Base-by-base conservation (phyloP, 2,797 vertebrate genomes). In the Esox masquinongy region DNA sequence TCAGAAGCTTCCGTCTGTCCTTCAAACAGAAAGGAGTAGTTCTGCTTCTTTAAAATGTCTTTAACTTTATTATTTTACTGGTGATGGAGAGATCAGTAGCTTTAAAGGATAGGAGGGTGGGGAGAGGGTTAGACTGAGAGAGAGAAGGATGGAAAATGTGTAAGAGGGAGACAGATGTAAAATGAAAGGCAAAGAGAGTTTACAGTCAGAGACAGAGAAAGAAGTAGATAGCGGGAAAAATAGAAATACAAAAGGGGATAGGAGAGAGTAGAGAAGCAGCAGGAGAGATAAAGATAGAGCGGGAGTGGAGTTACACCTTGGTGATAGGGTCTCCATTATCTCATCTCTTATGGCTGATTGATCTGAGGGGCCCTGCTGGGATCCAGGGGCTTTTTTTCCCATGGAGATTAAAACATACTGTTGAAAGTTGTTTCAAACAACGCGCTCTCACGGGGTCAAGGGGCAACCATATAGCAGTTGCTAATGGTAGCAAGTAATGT, bases 401-500 rank as follows among this genome's bases (percentile, higher is more conserved):
- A 91, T 92, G 89, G 88, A 94, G 93, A 93, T 94, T 94, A 94
- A 93, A 91, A 85, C 84, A 53, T 87, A 91, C 87, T 89, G 89
- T 90, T 92, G 90, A 89, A 92, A 91, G 92, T 91, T 88, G 82
- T 92, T 93, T 94, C 87, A 93, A 93, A 90, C 91, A 91, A 90
- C 90, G 90, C 85, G 87, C 89, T 90, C 84, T 82, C 86, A 74
- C 69, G 34, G 78, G 94, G 93, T 95, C 93, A 94, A 77, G 93
- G 94, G 93, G 84, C 92, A 94, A 93, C 93, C 74, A 83, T 92
- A 94, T 94, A 92, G 91, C 92, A 89, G 87, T 85, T 89, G 90
- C 92, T 94, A 94, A 94, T 95, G 92, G 94, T 93, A 93, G 93
- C 92, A 93, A 95, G 93, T 93, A 91, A 90, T 92, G 94, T 94